Evolutionary conservation across 30 jellyfish, hydroid and myxozoan genomes (phyloP).

Genomic region (Aurelia coerulea): DNA sequence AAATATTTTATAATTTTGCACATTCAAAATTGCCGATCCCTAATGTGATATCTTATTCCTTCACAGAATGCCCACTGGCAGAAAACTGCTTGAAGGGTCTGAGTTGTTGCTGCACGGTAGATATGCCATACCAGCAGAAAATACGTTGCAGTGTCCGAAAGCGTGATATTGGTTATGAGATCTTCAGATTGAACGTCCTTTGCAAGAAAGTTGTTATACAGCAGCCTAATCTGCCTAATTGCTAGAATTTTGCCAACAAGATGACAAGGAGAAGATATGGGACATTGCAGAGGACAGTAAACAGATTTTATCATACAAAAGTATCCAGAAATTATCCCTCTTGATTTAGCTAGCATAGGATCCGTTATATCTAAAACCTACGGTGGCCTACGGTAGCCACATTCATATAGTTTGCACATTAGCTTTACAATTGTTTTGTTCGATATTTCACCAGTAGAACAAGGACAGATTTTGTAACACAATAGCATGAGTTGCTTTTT

Average conservation of each 20-base stretch:
- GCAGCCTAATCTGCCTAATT: slow-evolving; percentile 48
- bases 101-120: slow-evolving; percentile 50
- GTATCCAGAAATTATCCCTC: no score
- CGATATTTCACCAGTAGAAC: no score
- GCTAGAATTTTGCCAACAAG: neutral
- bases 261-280: neutral
- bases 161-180: slow-evolving; percentile 66
- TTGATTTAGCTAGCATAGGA: no score
- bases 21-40: neutral
- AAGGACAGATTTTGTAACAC: no score
- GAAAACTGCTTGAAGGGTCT: slow-evolving; percentile 43
- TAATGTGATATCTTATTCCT: neutral
- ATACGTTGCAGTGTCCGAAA: slow-evolving; percentile 54
- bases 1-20: neutral
- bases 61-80: slow-evolving; percentile 51
- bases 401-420: neutral
- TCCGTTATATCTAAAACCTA: no score
- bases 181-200: slow-evolving; percentile 33
- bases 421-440: neutral
- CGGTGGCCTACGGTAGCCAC: neutral
- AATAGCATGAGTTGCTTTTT: no score
- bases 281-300: neutral
- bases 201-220: slow-evolving; percentile 47
- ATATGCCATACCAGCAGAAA: slow-evolving; percentile 54
- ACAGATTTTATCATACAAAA: neutral